Conservation (phyloP, 2,797 vertebrate species). For the Pseudochromis fuscus region DNA sequence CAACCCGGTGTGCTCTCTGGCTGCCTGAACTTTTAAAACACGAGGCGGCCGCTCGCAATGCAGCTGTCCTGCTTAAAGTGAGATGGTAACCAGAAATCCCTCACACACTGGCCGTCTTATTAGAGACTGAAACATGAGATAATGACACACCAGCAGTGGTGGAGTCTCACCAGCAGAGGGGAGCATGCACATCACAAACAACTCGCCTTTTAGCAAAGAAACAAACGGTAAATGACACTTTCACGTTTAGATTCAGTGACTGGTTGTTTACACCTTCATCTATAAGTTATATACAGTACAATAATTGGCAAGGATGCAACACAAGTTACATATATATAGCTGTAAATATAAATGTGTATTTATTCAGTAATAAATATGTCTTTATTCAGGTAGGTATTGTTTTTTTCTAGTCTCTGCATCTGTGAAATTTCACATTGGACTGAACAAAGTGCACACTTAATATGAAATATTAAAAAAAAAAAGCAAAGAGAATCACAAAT, state of each 20-base stretch:
- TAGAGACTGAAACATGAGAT: slow-evolving; percentile 45
- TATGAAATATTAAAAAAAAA: slow-evolving; percentile 8
- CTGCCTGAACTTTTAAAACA: not conserved
- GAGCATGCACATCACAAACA: slow-evolving; percentile 37
- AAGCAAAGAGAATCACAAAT: not conserved
- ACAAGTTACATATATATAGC: not conserved
- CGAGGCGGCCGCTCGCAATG: not conserved
- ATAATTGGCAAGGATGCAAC: not conserved
- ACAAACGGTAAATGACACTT: slow-evolving; percentile 37
- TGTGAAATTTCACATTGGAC: not conserved
- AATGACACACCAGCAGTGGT: slow-evolving; percentile 44
- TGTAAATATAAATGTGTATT: not conserved
- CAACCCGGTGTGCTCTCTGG: not conserved
- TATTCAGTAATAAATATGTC: not conserved
- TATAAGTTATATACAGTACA: not conserved
- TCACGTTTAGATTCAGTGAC: not conserved
- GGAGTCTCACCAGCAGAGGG: slow-evolving; percentile 62
- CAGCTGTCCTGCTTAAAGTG: not conserved
- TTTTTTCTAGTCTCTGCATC: too few relatives aligned
- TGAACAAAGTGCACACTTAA: not conserved
- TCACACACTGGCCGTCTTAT: slow-evolving; percentile 41
- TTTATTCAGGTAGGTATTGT: not conserved
- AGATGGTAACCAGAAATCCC: slow-evolving; percentile 16
- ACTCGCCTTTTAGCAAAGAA: not conserved
- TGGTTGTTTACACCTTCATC: not conserved